Evolutionary conservation across 1,140 invertebrate species (phyloP).

Genomic region (Drosophila seguyi): DNA sequence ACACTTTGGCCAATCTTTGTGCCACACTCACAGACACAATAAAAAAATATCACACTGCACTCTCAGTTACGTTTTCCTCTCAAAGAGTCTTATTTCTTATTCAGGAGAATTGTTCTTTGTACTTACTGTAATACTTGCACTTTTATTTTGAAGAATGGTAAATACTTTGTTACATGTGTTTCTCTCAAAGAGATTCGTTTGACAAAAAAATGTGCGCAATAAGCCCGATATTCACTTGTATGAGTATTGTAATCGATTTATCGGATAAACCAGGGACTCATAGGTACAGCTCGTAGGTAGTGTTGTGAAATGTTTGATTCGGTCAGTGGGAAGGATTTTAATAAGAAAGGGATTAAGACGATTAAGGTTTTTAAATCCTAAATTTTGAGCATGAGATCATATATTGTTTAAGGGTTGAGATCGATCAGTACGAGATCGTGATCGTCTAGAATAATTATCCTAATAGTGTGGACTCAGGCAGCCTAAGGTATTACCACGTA

Average conservation of each 20-base stretch:
- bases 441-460: background rate
- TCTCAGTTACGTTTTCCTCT: background rate
- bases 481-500: background rate
- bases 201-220: background rate
- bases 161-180: background rate
- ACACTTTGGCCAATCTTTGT: slow-evolving; percentile 24
- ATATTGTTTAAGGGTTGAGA: too few relatives aligned
- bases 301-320: background rate
- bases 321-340: background rate
- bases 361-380: background rate
- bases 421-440: too few relatives aligned
- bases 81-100: background rate
- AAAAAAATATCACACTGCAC: background rate
- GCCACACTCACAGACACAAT: slow-evolving; percentile 7
- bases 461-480: background rate
- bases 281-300: accelerated
- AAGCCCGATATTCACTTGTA: background rate
- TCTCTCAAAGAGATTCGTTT: background rate
- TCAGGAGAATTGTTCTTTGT: background rate
- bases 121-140: background rate
- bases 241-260: background rate
- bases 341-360: accelerated
- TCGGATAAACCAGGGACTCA: slow-evolving; percentile 1
- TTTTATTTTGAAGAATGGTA: background rate
- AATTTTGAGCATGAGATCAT: background rate